Conservation (phyloP, 2,113 vertebrate genomes). For the Entosphenus tridentatus region DNA sequence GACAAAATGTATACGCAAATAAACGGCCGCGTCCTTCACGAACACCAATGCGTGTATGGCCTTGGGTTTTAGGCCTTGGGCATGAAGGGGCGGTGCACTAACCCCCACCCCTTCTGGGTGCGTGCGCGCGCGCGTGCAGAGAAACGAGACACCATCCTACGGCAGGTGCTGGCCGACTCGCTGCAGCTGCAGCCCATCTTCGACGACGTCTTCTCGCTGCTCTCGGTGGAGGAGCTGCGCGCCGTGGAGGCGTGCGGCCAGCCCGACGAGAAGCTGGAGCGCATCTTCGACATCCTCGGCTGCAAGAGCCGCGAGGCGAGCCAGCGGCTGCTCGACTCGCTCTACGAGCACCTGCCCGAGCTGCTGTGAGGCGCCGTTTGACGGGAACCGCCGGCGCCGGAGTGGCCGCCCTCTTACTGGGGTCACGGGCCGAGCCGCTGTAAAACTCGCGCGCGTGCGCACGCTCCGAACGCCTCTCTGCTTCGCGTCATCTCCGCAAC, state of each 20-base stretch:
- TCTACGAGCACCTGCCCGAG: slow-evolving; percentile 86
- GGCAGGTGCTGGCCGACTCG: slow-evolving; percentile 80
- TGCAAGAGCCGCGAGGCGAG: slow-evolving; percentile 95
- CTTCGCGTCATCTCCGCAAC: too few species aligned
- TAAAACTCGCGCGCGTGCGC: too few species aligned
- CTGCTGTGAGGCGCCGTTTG: slow-evolving; percentile 29
- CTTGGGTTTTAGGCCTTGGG: too few species aligned
- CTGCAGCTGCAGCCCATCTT: slow-evolving; percentile 94
- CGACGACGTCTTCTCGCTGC: slow-evolving; percentile 86
- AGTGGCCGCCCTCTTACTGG: too few species aligned
- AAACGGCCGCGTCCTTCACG: too few species aligned
- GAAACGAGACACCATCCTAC: slow-evolving; percentile 90
- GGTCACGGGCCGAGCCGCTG: too few species aligned
- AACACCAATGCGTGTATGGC: too few species aligned
- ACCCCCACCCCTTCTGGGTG: too few species aligned
- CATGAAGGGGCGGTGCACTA: too few species aligned
- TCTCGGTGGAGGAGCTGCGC: slow-evolving; percentile 70
- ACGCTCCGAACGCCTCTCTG: too few species aligned
- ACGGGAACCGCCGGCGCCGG: too few species aligned
- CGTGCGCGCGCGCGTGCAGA: slow-evolving; percentile 25
- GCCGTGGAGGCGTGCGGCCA: slow-evolving; percentile 62
- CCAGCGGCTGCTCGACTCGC: slow-evolving; percentile 83
- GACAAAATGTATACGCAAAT: too few species aligned
- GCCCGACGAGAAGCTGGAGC: slow-evolving; percentile 75
- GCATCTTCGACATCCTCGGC: slow-evolving; percentile 74